Evolutionary conservation across 2,797 vertebrate genomes (phyloP).

Genomic region (Liparis tanakae): DNA sequence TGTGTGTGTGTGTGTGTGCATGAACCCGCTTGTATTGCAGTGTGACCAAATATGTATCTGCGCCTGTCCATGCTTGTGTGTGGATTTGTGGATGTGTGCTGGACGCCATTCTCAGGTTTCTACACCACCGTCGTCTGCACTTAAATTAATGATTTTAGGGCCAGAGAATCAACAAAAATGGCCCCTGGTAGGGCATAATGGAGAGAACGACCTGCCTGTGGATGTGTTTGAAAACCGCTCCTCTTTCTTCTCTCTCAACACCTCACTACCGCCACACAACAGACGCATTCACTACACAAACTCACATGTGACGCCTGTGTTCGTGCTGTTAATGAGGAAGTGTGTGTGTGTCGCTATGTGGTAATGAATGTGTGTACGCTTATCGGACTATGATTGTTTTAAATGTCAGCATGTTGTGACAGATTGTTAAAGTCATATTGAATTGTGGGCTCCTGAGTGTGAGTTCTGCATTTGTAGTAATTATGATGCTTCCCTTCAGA

Average conservation of each 20-base stretch:
- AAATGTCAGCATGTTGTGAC: slow-evolving; percentile 62
- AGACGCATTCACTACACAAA: slow-evolving; percentile 72
- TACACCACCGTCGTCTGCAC: slow-evolving; percentile 68
- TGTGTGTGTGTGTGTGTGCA: slow-evolving; percentile 33
- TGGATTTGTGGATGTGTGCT: slow-evolving; percentile 40
- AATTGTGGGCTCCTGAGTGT: slow-evolving; percentile 36
- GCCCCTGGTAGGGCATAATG: slow-evolving; percentile 67
- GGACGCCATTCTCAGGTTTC: slow-evolving; percentile 78
- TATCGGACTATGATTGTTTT: slow-evolving; percentile 68
- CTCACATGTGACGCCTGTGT: slow-evolving; percentile 53
- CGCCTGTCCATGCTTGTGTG: slow-evolving; percentile 25
- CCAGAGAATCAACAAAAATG: slow-evolving; percentile 83
- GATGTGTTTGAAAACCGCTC: slow-evolving; percentile 76
- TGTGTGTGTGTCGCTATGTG: slow-evolving; percentile 49
- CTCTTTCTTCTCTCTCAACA: slow-evolving; percentile 83
- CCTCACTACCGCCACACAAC: slow-evolving; percentile 75
- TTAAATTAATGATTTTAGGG: slow-evolving; percentile 83
- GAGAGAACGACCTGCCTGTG: slow-evolving; percentile 71
- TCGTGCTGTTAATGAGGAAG: slow-evolving; percentile 64
- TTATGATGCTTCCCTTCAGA: slow-evolving; percentile 17
- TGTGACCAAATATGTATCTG: slow-evolving; percentile 43
- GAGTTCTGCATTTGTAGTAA: slow-evolving; percentile 42
- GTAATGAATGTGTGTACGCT: slow-evolving; percentile 60
- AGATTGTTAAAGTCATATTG: slow-evolving; percentile 55
- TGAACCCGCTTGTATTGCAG: slow-evolving; percentile 25